These are phyloP conservation scores for Anabacerthia variegaticeps DNA, from an alignment of 2,797 vertebrate genomes.

Conservation along the genomic window DNA sequence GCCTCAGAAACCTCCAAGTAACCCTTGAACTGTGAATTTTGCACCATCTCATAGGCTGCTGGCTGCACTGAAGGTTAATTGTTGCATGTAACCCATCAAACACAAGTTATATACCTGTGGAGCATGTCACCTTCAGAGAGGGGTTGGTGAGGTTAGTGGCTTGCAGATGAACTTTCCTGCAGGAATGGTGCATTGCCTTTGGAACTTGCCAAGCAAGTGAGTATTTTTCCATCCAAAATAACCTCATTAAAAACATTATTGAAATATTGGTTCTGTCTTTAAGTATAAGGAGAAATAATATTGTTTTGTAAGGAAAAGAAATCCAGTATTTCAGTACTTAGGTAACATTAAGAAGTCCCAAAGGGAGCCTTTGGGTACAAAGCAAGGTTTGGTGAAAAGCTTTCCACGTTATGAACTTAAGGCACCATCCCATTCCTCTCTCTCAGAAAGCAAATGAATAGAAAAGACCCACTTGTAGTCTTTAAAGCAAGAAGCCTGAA, in stretches of 20 bases:
- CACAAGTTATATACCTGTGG: neutral
- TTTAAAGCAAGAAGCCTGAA: neutral
- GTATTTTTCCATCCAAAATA: neutral
- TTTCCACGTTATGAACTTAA: neutral
- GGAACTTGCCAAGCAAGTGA: neutral
- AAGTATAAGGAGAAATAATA: neutral
- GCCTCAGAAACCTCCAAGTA: neutral
- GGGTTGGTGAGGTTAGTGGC: neutral
- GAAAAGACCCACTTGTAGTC: neutral
- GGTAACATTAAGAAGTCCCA: neutral
- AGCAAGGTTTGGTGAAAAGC: neutral
- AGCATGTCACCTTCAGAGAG: neutral
- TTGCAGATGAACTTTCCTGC: neutral
- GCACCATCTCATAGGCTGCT: neutral
- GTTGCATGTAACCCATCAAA: neutral
- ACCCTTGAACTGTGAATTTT: neutral
- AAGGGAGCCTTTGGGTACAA: neutral
- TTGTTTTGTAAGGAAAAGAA: neutral
- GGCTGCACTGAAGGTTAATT: neutral
- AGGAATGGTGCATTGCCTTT: neutral
- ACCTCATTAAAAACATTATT: neutral
- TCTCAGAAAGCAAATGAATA: neutral
- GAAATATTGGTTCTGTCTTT: neutral
- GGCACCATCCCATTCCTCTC: neutral
- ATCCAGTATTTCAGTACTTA: neutral